A percentile compares a stretch with the other conserved stretches of the same genome.
These are phyloP conservation scores for Dromaius novaehollandiae DNA, from an alignment of 2,113 vertebrate species.

Conservation along the genomic window DNA sequence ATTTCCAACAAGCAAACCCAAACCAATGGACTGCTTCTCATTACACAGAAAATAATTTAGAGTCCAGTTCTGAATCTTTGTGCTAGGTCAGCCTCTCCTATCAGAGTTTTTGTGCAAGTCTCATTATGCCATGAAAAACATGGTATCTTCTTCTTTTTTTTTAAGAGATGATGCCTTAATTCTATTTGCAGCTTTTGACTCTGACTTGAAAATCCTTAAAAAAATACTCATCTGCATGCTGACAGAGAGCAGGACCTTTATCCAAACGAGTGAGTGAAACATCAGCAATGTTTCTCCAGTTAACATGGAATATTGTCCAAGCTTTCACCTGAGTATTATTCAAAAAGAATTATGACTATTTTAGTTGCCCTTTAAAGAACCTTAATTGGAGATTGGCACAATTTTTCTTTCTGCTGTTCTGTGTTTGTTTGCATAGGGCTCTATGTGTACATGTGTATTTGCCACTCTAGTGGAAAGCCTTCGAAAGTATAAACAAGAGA, in stretches of 20 bases:
- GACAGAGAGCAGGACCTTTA: neutral
- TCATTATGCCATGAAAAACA: neutral
- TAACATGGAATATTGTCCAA: neutral
- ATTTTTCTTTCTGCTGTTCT: neutral
- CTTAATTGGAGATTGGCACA: neutral
- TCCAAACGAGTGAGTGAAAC: neutral
- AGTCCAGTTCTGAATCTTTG: neutral
- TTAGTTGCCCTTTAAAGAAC: neutral
- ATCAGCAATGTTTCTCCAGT: neutral
- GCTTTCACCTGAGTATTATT: neutral
- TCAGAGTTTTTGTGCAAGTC: neutral
- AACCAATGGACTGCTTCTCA: neutral
- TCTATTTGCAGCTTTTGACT: neutral
- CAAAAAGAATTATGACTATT: neutral
- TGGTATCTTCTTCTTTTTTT: no score
- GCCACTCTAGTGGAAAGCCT: neutral
- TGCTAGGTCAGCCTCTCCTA: neutral
- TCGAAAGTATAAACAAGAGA: neutral
- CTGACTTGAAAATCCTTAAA: neutral
- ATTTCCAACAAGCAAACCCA: neutral
- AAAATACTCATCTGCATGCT: neutral
- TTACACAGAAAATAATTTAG: neutral
- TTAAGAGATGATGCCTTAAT: neutral
- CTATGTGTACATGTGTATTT: neutral
- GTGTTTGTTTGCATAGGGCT: neutral